Base-by-base conservation (phyloP, 2,888 invertebrate species). In the Girardia tigrina region DNA sequence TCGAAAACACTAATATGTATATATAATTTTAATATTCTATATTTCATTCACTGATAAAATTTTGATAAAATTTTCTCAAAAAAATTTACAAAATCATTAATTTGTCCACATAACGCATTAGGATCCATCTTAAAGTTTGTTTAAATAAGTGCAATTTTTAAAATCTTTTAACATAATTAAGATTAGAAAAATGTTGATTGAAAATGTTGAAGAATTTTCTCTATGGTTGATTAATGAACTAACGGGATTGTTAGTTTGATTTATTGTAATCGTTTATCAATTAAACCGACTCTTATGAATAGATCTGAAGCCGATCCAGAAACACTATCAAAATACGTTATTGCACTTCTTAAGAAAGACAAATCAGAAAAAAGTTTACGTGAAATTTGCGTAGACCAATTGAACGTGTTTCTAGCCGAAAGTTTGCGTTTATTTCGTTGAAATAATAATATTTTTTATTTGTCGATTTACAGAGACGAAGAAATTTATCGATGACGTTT, bases 261-360 rank as follows among this genome's bases (percentile, higher is more conserved):
- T 36, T 36, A 36, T 12, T 56, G n/a, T 16, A n/a, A 12, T 56
- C n/a, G 6, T 56, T 20, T 56, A 56, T 36, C 16, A 16, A 16
- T 36, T 36, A 36, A 56, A 56, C 4, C 23, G 4, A 8, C n/a
- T 12, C 4, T 56, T 4, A 12, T 20, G n/a, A 16, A 6, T 56
- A 56, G 56, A 56, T 56, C 56, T 56, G 56, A 56, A 56, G 56
- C 56, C 8, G 56, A 56, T n/a, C 56, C 56, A 6, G 56, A 56
- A 56, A n/a, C 56, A 56, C n/a, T 56, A 8, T 56, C 56, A 8
- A 56, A 56, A 56, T 56, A 56, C 23, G 56, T 56, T 56, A 56
- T 56, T 56, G 56, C 56, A 6, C 23, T 56, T 6, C 56, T 56
- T 8, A 56, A 56, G 23, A 56, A 56, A 56, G 56, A 56, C n/a